Evolutionary conservation across 1,140 invertebrate species (phyloP).

Genomic region (Phymorhynchus buccinoides): DNA sequence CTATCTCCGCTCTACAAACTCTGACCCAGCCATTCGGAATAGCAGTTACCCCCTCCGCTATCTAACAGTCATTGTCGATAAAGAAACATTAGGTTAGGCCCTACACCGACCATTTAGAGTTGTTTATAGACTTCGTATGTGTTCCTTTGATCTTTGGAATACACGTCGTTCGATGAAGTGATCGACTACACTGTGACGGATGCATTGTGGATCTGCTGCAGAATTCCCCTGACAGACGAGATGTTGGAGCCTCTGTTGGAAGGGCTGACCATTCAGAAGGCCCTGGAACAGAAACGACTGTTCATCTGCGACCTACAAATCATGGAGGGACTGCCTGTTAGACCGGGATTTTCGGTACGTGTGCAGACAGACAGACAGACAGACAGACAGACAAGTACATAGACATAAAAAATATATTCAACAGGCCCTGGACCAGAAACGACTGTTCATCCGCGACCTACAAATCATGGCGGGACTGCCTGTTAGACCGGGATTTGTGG

Average conservation of each 20-base stretch:
- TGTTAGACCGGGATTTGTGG: slow-evolving; percentile 52
- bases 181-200: no score
- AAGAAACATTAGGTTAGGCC: no score
- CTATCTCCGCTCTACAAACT: no score
- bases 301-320: slow-evolving; percentile 75
- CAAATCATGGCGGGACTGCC: slow-evolving; percentile 71
- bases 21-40: no score
- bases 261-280: slow-evolving; percentile 70
- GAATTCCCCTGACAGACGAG: slow-evolving; percentile 73
- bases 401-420: background rate
- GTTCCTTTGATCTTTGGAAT: no score
- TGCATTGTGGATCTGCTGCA: no score
- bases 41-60: no score
- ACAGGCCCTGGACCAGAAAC: slow-evolving; percentile 71
- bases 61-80: no score
- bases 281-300: slow-evolving; percentile 73
- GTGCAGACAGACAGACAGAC: slow-evolving; percentile 7
- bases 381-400: slow-evolving; percentile 1
- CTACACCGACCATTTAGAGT: no score
- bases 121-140: no score
- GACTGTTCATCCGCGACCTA: slow-evolving; percentile 75
- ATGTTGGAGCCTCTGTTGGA: slow-evolving; percentile 73
- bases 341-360: slow-evolving; percentile 56
- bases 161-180: no score
- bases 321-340: slow-evolving; percentile 66